phyloP scores from a whole-genome alignment of 2,113 vertebrate species.

The Menidia beryllina region DNA sequence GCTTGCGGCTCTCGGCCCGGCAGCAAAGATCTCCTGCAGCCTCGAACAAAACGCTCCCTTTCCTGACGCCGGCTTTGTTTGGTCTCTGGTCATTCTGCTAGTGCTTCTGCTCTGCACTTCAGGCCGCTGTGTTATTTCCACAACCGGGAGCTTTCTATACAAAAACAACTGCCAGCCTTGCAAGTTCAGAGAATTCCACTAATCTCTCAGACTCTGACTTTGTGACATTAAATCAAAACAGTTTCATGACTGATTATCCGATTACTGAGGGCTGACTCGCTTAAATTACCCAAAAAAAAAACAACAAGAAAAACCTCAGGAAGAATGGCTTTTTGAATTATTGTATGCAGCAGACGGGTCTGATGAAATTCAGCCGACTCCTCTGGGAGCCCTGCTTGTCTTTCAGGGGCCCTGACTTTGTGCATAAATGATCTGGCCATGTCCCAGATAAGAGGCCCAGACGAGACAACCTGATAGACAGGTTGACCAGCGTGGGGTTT shows the following conservation, averaged over 20 bases:
- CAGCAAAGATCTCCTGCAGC: constrained; percentile 5
- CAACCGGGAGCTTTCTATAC: constrained; percentile 18
- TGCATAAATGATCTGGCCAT: constrained; percentile 45
- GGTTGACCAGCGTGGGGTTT: constrained; percentile 61
- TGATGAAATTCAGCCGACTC: constrained; percentile 27
- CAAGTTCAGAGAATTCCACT: constrained; percentile 30
- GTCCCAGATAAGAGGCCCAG: constrained; percentile 42
- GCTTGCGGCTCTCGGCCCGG: neutral
- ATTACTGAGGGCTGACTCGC: constrained; percentile 50
- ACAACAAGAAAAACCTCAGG: constrained; percentile 36
- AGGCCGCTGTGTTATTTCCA: constrained; percentile 19
- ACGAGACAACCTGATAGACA: constrained; percentile 58
- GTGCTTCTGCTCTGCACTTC: neutral
- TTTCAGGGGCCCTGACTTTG: constrained; percentile 33
- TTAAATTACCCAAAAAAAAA: constrained; percentile 61
- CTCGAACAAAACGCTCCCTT: neutral
- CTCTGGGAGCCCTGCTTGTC: constrained; percentile 30
- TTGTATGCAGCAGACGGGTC: constrained; percentile 33
- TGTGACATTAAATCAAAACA: constrained; percentile 46
- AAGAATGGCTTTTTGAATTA: no score
- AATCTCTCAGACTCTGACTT: constrained; percentile 32
- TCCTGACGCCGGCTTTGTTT: no score
- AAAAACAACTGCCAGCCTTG: constrained; percentile 32
- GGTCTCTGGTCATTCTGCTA: neutral
- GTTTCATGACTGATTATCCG: constrained; percentile 59